Evolutionary conservation across 2,797 vertebrate species (phyloP), one percentile per base, ranked within the genome.

Genomic region (Alosa sapidissima): DNA sequence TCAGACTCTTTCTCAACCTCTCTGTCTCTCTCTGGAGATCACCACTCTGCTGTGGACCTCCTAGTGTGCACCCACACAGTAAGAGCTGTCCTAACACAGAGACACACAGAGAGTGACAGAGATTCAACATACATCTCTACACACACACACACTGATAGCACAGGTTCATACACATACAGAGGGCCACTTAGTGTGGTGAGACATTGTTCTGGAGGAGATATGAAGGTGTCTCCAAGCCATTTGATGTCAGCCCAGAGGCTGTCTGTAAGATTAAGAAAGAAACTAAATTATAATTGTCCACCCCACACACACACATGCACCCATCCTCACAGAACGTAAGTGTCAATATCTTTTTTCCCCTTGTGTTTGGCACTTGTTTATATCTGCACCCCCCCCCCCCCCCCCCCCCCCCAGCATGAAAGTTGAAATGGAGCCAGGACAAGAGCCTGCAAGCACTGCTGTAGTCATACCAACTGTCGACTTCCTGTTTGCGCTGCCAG

Each of bases 401-500:
- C 41, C 1, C 41, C 41, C 41, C 41, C 41, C 1, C 2, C 41
- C 1, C 41, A 41, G 60, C 75, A 48, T 45, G 21, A 45, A 19
- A 11, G 68, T 19, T 75, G 36, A 78, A 19, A 47, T 78, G 72
- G 72, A 47, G 72, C 41, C 41, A 78, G 41, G 72, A 47, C 72
- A 78, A 78, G 72, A n/a, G 72, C 5, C 72, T 78, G 41, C 72
- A 78, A 45, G 72, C 72, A 19, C 41, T 41, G 16, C 72, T 21
- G 16, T 78, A 45, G 72, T 78, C 72, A 45, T 78, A 47, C 36
- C 72, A 47, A 78, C 72, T 36, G 72, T 78, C 41, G 16, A 78
- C 72, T 78, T 78, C 72, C 72, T 78, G 72, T 78, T 78, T 78
- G 72, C 3, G 16, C 72, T 47, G 41, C 72, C 41, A 47, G 72